Evolutionary conservation across 2,888 invertebrate species (phyloP).

Genomic region (Limnephilus auricula): DNA sequence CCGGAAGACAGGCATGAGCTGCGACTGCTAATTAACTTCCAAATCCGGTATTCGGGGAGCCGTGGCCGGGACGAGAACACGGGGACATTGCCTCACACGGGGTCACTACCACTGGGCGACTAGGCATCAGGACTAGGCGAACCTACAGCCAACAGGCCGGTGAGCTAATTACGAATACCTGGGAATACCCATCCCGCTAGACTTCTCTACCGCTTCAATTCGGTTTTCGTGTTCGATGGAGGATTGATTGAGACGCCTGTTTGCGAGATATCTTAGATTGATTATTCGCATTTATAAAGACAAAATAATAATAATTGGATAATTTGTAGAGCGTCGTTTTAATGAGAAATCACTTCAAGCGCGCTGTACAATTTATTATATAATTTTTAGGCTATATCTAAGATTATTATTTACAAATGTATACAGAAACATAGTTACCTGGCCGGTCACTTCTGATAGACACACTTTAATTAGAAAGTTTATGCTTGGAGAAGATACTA

Average conservation of each 20-base stretch:
- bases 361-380: too few relatives aligned
- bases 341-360: too few relatives aligned
- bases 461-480: too few relatives aligned
- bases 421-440: too few relatives aligned
- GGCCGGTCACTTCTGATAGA: too few relatives aligned
- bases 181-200: neutral
- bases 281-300: neutral
- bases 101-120: slow-evolving; percentile 27
- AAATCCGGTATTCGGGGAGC: slow-evolving; percentile 45
- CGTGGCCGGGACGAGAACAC: slow-evolving; percentile 8
- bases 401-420: too few relatives aligned
- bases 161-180: slow-evolving; percentile 12
- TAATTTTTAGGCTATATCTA: too few relatives aligned
- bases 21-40: slow-evolving; percentile 44
- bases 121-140: neutral
- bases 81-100: slow-evolving; percentile 24
- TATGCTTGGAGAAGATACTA: too few relatives aligned
- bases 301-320: too few relatives aligned
- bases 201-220: neutral
- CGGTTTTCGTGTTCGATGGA: neutral
- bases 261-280: neutral
- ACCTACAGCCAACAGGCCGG: neutral
- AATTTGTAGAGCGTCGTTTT: too few relatives aligned
- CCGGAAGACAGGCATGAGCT: slow-evolving; percentile 36
- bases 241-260: neutral